Conservation (phyloP, 2,113 vertebrate species). For the Centropus bengalensis region DNA sequence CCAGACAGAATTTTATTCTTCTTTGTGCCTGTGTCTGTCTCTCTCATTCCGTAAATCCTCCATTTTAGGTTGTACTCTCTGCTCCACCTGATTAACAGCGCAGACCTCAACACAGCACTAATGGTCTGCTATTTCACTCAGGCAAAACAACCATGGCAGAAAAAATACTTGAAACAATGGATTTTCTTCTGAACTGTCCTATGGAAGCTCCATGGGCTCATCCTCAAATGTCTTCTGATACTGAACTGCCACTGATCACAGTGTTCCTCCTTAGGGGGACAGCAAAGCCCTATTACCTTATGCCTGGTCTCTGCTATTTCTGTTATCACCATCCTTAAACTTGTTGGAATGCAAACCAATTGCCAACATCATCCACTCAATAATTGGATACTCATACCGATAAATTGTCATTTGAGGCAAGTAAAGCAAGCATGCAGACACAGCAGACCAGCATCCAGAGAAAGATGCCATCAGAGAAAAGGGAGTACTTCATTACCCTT, state of each 20-base stretch:
- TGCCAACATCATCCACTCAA: background rate
- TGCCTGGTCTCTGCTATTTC: background rate
- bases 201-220: background rate
- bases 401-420: background rate
- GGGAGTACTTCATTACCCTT: constrained; percentile 2
- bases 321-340: background rate
- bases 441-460: background rate
- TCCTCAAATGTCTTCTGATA: background rate
- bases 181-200: background rate
- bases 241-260: accelerated
- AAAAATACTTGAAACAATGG: background rate
- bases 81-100: background rate
- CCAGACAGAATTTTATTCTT: constrained; percentile 21
- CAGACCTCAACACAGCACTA: background rate
- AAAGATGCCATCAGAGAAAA: background rate
- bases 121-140: background rate
- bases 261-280: background rate
- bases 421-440: background rate
- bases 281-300: background rate
- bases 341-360: background rate
- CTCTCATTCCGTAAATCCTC: background rate
- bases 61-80: background rate
- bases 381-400: background rate
- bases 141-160: background rate
- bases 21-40: background rate